These are phyloP conservation scores for Percina caprodes DNA, from an alignment of 2,113 vertebrate genomes.

Conservation along the genomic window DNA sequence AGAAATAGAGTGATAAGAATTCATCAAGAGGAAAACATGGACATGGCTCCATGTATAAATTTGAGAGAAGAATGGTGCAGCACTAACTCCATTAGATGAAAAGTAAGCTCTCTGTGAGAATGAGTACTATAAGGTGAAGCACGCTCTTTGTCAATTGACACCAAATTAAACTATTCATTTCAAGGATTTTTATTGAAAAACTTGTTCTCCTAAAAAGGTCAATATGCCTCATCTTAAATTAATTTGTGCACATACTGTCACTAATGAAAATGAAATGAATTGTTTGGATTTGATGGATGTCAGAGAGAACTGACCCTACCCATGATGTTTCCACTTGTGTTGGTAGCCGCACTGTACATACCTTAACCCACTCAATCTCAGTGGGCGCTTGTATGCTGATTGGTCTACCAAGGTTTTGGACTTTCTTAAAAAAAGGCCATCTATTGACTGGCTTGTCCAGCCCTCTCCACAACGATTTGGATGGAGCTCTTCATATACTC, in stretches of 20 bases:
- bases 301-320: slow-evolving; percentile 1
- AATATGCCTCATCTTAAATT: slow-evolving; percentile 27
- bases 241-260: slow-evolving; percentile 14
- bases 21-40: background rate
- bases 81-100: slow-evolving; percentile 40
- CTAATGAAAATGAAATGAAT: slow-evolving; percentile 24
- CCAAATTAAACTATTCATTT: slow-evolving; percentile 34
- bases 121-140: slow-evolving; percentile 28
- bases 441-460: slow-evolving; percentile 22
- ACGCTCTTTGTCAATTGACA: slow-evolving; percentile 23
- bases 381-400: background rate
- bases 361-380: background rate
- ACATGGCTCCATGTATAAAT: background rate
- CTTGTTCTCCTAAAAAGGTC: slow-evolving; percentile 40
- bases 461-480: slow-evolving; percentile 65
- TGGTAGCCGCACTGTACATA: background rate
- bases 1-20: background rate
- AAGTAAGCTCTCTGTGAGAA: slow-evolving; percentile 21
- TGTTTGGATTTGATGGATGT: slow-evolving; percentile 5
- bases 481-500: slow-evolving; percentile 63
- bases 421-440: slow-evolving; percentile 16
- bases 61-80: background rate
- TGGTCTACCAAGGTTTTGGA: background rate
- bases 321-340: slow-evolving; percentile 10
- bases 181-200: slow-evolving; percentile 56